Percentiles rank a stretch among this genome's conserved stretches.
These are phyloP conservation scores for Illadopsis cleaveri DNA, from an alignment of 2,113 vertebrate genomes.

Conservation along the genomic window DNA sequence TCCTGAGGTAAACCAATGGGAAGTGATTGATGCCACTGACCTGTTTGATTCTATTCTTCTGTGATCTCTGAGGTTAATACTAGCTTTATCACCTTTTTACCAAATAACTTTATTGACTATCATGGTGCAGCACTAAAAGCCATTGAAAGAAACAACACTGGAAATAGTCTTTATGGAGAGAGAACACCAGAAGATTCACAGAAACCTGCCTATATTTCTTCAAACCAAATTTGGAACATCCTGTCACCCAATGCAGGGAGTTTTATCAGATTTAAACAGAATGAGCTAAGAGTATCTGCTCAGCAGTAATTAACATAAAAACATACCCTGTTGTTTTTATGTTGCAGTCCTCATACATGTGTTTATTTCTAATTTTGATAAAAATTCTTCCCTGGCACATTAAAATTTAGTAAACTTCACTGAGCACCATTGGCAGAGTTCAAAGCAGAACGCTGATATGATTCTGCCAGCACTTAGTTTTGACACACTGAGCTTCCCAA, in stretches of 20 bases:
- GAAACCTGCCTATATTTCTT: background rate
- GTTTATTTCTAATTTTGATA: background rate
- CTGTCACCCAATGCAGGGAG: background rate
- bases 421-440: background rate
- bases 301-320: background rate
- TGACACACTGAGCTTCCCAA: background rate
- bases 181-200: background rate
- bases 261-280: background rate
- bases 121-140: background rate
- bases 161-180: background rate
- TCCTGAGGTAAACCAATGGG: background rate
- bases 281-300: background rate
- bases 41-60: background rate
- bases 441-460: background rate
- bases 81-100: slow-evolving; percentile 23
- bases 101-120: background rate
- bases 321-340: background rate
- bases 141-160: background rate
- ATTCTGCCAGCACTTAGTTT: background rate
- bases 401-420: background rate
- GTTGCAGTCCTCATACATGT: background rate
- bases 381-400: background rate
- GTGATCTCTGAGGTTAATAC: background rate
- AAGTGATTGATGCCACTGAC: background rate
- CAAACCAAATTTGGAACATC: background rate